Evolutionary conservation across 2,113 vertebrate species (phyloP).

Genomic region (Paracanthobrama guichenoti): DNA sequence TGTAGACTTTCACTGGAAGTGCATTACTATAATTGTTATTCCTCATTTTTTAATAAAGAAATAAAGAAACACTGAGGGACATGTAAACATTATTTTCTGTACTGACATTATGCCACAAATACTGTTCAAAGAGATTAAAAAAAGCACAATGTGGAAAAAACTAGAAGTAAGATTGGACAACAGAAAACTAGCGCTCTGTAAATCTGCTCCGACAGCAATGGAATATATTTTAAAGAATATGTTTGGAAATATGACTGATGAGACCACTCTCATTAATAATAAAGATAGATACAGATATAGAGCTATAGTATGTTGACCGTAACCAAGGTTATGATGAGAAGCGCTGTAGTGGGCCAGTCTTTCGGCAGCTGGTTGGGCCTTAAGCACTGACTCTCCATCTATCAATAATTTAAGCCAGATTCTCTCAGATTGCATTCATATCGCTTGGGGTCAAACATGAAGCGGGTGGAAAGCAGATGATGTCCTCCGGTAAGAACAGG

Average conservation of each 20-base stretch:
- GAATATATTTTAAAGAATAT: not conserved
- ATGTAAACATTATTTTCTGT: not conserved
- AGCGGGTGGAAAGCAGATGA: constrained; percentile 1
- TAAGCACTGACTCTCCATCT: constrained; percentile 36
- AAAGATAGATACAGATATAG: not conserved
- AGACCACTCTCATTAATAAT: constrained; percentile 44
- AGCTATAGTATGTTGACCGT: constrained; percentile 22
- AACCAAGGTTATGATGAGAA: constrained; percentile 30
- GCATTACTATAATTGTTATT: not conserved
- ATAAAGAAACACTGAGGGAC: not conserved
- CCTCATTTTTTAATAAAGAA: not conserved
- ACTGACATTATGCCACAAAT: not conserved
- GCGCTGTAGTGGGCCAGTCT: not conserved
- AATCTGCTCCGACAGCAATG: not conserved
- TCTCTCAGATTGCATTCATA: constrained; percentile 15
- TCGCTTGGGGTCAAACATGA: constrained; percentile 29
- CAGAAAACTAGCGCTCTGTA: not conserved
- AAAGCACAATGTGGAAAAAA: not conserved
- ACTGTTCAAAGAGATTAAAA: not conserved
- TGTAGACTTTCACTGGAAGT: not conserved
- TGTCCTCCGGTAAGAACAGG: constrained; percentile 11
- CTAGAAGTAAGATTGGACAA: not conserved
- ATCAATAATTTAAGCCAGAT: constrained; percentile 57
- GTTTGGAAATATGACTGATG: not conserved
- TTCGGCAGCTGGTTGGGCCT: constrained; percentile 51